These are phyloP conservation scores for Poecilia velifera DNA, from an alignment of 2,797 vertebrate species.

Conservation along the genomic window DNA sequence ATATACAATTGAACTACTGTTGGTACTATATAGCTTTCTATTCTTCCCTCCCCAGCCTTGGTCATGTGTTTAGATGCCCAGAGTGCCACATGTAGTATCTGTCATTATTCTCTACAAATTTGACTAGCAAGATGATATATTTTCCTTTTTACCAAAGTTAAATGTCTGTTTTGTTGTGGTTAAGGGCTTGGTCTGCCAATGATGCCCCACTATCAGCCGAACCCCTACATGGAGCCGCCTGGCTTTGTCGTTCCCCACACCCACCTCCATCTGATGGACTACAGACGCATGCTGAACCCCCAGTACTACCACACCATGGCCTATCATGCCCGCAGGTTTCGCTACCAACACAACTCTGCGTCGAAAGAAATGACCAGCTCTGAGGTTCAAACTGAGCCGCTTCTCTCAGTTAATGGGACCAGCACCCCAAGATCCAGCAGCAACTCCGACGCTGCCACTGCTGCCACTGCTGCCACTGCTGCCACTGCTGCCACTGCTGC, in stretches of 20 bases:
- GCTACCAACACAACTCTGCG: slow-evolving; percentile 73
- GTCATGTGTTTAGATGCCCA: not conserved
- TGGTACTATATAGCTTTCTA: not conserved
- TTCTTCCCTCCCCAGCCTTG: not conserved
- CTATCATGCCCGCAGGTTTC: slow-evolving; percentile 77
- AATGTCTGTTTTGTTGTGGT: not conserved
- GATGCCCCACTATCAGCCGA: slow-evolving; percentile 72
- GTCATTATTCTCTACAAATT: not conserved
- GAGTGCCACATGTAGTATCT: too few relatives aligned
- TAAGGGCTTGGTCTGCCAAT: slow-evolving; percentile 77
- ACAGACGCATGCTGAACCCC: slow-evolving; percentile 78
- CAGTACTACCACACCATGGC: slow-evolving; percentile 79
- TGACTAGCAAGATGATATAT: not conserved
- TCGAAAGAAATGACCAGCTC: slow-evolving; percentile 72
- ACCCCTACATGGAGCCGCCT: slow-evolving; percentile 76
- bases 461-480: too few relatives aligned
- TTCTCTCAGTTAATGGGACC: slow-evolving; percentile 18
- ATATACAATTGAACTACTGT: not conserved
- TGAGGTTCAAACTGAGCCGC: slow-evolving; percentile 82
- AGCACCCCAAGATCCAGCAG: slow-evolving; percentile 12
- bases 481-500: not conserved
- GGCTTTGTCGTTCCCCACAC: slow-evolving; percentile 79
- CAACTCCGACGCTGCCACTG: not conserved
- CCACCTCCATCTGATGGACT: slow-evolving; percentile 80
- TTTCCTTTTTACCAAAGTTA: not conserved